These are phyloP conservation scores for Numida meleagris DNA, from an alignment of 2,113 vertebrate species.

Conservation along the genomic window DNA sequence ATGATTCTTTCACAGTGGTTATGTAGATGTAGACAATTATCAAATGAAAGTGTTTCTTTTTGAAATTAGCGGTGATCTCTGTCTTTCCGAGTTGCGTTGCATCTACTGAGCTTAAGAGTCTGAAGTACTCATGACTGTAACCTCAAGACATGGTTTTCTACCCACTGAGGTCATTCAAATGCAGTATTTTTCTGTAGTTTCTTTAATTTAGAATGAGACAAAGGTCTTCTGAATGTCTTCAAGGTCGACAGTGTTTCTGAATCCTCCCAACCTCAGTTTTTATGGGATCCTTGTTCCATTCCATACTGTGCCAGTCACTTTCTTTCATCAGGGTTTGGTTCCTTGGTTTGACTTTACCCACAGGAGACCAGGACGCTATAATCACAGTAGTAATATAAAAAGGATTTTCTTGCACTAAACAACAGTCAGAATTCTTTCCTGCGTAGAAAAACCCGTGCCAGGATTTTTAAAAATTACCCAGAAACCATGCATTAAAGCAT, in stretches of 20 bases:
- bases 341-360: neutral
- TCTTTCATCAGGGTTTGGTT: neutral
- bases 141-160: neutral
- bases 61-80: neutral
- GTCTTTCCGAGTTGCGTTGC: neutral
- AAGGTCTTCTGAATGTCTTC: neutral
- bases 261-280: neutral
- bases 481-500: neutral
- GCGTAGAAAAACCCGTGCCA: neutral
- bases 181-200: neutral
- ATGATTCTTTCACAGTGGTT: neutral
- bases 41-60: neutral
- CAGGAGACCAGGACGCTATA: neutral
- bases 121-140: neutral
- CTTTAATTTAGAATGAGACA: neutral
- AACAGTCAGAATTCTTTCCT: neutral
- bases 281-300: neutral
- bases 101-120: neutral
- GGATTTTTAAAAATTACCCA: neutral
- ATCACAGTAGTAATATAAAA: neutral
- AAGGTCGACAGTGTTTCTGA: neutral
- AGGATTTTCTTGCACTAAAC: neutral
- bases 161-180: neutral
- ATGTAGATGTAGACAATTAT: neutral
- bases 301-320: neutral